phyloP scores from a whole-genome alignment of 2,888 invertebrate genomes.

The Tenthredo scrophulariae region DNA sequence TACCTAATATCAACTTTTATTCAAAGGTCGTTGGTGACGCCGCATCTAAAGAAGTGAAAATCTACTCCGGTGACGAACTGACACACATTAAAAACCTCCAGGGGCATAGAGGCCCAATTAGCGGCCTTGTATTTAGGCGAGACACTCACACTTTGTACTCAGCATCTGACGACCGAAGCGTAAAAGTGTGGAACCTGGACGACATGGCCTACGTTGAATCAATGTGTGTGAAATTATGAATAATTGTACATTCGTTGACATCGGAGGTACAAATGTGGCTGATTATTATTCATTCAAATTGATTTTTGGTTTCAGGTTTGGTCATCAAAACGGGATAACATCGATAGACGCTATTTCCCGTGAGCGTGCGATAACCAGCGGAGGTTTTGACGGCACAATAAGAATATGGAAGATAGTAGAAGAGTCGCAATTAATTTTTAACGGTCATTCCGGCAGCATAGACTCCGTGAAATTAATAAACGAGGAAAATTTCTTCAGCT shows the following conservation, averaged over 20 bases:
- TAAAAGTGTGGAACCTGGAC: conserved; percentile 97
- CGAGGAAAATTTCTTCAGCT: conserved; percentile 95
- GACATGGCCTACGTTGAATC: conserved; percentile 98
- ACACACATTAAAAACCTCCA: conserved; percentile 89
- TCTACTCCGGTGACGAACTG: conserved; percentile 91
- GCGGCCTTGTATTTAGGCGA: conserved; percentile 91
- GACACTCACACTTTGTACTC: conserved; percentile 93
- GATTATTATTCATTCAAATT: conserved; percentile 3
- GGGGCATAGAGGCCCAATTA: conserved; percentile 87
- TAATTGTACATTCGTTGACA: background rate
- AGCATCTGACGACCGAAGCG: conserved; percentile 87
- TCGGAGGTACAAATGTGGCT: background rate
- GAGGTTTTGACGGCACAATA: conserved; percentile 92
- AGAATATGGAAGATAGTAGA: conserved; percentile 98
- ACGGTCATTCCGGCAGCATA: conserved; percentile 90
- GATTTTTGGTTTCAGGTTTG: conserved; percentile 80
- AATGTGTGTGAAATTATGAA: conserved; percentile 80
- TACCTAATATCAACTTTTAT: background rate
- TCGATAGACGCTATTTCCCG: conserved; percentile 92
- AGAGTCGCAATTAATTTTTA: conserved; percentile 97
- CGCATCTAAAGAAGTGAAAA: conserved; percentile 84
- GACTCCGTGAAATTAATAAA: conserved; percentile 95
- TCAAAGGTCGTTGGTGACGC: conserved; percentile 84
- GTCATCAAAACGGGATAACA: conserved; percentile 93
- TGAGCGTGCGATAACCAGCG: conserved; percentile 93